phyloP scores from a whole-genome alignment of 2,888 invertebrate species.

The Arrhopalites spinosus region DNA sequence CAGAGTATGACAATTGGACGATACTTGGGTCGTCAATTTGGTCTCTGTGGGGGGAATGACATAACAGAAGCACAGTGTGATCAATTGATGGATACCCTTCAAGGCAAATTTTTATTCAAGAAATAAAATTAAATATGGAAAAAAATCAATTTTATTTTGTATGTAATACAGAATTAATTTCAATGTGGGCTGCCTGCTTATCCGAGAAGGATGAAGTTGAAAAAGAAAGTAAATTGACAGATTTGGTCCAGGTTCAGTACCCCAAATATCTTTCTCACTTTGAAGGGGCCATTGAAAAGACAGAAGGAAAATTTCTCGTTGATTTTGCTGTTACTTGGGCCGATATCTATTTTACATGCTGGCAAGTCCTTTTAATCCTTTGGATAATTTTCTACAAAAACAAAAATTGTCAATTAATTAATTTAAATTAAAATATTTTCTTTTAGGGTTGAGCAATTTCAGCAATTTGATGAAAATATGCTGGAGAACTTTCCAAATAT shows the following conservation, averaged over 20 bases:
- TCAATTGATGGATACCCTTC: too few species aligned
- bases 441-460: slow-evolving; percentile 4
- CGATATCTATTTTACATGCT: slow-evolving; percentile 3
- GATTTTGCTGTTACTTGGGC: slow-evolving; percentile 7
- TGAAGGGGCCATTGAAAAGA: slow-evolving; percentile 1
- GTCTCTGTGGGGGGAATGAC: slow-evolving; percentile 6
- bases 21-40: slow-evolving; percentile 7
- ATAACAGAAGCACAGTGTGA: slow-evolving; percentile 10
- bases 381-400: too few species aligned
- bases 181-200: not conserved
- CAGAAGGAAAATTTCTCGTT: not conserved
- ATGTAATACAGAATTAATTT: not conserved
- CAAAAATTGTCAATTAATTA: too few species aligned
- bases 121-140: not conserved
- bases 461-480: not conserved
- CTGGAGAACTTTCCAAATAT: slow-evolving; percentile 6
- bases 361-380: too few species aligned
- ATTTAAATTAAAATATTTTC: too few species aligned
- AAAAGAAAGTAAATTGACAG: not conserved
- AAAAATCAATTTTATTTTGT: not conserved
- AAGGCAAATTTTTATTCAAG: not conserved
- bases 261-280: not conserved
- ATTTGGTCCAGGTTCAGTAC: not conserved
- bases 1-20: not conserved
- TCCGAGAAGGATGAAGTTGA: not conserved